Evolutionary conservation across 1,140 invertebrate genomes (phyloP), one percentile per base, ranked within the genome.

Genomic region (Aphidius ervi): DNA sequence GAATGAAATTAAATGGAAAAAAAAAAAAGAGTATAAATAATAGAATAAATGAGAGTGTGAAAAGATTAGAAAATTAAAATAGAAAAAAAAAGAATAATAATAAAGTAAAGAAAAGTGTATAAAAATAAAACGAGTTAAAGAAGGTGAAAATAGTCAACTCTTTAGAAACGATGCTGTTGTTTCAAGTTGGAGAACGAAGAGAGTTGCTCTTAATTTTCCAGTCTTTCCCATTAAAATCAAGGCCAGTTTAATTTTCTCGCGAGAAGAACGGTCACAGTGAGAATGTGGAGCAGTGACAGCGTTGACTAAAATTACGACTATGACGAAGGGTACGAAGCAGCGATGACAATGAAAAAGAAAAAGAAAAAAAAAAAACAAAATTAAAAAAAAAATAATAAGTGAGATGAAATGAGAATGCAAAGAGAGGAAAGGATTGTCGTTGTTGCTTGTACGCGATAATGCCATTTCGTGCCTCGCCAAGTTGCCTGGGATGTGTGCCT

Each of bases 151-250:
- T 7, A 48, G 46, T 58, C 56, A 56, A 56, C 9, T 56, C 43
- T n/a, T 7, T 45, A 20, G 46, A 58, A 23, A 45, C 39, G 42
- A 20, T n/a, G 45, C 53, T 49, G 42, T 63, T 61, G 46, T 56
- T 58, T 53, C 39, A 39, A 16, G 16, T 16, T 31, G 42, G 63
- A 43, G 59, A 62, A 61, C 52, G 60, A 58, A 53, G 49, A 59
- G 55, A 61, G 64, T 62, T 60, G 50, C 60, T 65, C 61, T 65
- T 65, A 65, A 65, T 65, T 63, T 65, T 55, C 46, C 61, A 57
- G 56, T 54, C 39, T 52, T 23, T 52, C 41, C 64, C 61, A 65
- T 65, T 65, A 63, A 63, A 63, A 65, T 54, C 58, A 49, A n/a
- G 48, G 46, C 53, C 45, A 57, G 42, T 62, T 56, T 65, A 56